These are phyloP conservation scores for Oplegnathus fasciatus DNA, from an alignment of 2,113 vertebrate genomes.

Conservation along the genomic window DNA sequence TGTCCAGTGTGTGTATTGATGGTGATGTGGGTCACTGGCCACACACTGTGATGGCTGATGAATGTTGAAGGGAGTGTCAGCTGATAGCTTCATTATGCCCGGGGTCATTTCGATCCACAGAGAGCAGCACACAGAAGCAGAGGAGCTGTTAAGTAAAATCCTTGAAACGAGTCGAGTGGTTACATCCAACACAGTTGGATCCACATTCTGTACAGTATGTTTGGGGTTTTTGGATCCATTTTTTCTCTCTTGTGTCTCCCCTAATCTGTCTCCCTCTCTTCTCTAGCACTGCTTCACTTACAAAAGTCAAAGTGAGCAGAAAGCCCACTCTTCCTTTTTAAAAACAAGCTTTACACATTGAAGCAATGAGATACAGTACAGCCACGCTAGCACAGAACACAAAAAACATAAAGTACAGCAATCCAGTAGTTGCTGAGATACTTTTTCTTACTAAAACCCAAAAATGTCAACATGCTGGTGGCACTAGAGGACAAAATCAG, in stretches of 20 bases:
- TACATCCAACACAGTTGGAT: constrained; percentile 13
- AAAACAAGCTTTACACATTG: not conserved
- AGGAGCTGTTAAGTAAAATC: constrained; percentile 23
- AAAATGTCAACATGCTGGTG: not conserved
- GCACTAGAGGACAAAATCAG: not conserved
- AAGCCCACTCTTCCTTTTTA: not conserved
- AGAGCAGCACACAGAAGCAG: constrained; percentile 12
- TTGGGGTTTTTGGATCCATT: not conserved
- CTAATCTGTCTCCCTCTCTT: not conserved
- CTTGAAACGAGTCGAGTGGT: constrained; percentile 17
- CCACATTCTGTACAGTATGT: not conserved
- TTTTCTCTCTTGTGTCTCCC: not conserved
- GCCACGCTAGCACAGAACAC: not conserved
- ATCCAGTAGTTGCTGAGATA: not conserved
- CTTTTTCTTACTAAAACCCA: not conserved
- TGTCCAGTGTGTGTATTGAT: constrained; percentile 38
- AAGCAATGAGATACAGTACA: not conserved
- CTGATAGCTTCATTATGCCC: constrained; percentile 55
- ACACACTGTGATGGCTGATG: constrained; percentile 64
- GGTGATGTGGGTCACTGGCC: constrained; percentile 23
- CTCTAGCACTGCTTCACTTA: not conserved
- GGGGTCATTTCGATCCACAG: constrained; percentile 32
- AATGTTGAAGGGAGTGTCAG: constrained; percentile 52
- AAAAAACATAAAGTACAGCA: not conserved
- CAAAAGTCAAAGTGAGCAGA: not conserved